Evolutionary conservation across 2,888 invertebrate genomes (phyloP), one percentile per base, ranked within the genome.

Genomic region (Ormyrus nitidulus): DNA sequence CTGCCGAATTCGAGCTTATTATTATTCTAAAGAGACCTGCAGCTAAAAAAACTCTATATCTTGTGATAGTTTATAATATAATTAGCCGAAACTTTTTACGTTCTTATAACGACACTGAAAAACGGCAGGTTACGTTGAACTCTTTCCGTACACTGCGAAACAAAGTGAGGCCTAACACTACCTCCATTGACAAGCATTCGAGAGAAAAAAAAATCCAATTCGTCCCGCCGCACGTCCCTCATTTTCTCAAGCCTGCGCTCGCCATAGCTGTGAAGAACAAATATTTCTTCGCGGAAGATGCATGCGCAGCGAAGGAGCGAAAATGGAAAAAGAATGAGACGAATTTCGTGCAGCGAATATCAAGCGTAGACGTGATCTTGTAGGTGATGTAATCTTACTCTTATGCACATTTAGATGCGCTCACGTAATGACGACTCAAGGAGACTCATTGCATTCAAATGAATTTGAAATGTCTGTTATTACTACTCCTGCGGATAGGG

Each of bases 1-100:
- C 79, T 79, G 74, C 74, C 64, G 69, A 74, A 74, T 79, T 73
- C 19, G 79, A 79, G 74, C 69, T 79, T 79, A 79, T 49, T 44
- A 54, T 2, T 5, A 71, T 13, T 56, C 51, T 44, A 61, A 34
- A 34, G 34, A 34, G 34, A 34, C 34, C 34, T 34, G 34, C 34
- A 34, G 34, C 34, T 34, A 34, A 61, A 8, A 62, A 53, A 9
- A 54, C 9, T 34, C 34, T 34, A 34, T 34, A 34, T 34, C 34
- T 34, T 34, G 34, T 34, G 3, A 34, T 34, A 34, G 34, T 34
- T 34, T 34, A 34, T 34, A 34, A 34, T 34, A 34, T 34, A 34
- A 34, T 34, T 34, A 34, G 34, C 34, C 34, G 4, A 34, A 34
- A 34, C 34, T 34, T 34, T 34, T 34, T 34, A 34, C 34, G 34